Percentiles rank a stretch among this genome's conserved stretches.
Conservation (phyloP, 2,888 invertebrate species). For the Sphaeridia pumilis region DNA sequence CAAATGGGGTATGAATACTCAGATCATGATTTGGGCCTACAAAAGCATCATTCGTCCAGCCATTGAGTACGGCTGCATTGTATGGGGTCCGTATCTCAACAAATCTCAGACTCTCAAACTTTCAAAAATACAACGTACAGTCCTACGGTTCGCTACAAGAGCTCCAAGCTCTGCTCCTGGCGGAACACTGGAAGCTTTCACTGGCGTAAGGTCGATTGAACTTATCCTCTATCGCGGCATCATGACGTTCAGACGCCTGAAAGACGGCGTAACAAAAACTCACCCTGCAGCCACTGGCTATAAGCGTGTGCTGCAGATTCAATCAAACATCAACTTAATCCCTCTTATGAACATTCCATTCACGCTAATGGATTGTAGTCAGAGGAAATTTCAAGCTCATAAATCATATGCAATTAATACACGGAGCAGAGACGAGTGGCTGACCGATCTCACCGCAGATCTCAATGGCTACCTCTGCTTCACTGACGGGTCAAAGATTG, state of each 20-base stretch:
- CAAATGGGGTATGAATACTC: not conserved
- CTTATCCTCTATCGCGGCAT: not conserved
- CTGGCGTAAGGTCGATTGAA: not conserved
- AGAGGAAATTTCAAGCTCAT: too few species aligned
- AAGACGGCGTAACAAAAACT: not conserved
- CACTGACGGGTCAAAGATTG: not conserved
- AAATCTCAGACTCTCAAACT: not conserved
- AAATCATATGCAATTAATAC: not conserved
- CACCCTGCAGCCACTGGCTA: not conserved
- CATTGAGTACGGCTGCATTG: not conserved
- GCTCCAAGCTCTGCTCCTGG: not conserved
- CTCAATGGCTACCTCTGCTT: not conserved
- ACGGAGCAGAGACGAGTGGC: not conserved
- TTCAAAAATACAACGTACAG: not conserved
- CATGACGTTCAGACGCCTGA: not conserved
- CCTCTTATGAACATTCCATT: not conserved
- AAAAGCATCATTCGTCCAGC: not conserved
- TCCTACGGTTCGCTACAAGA: not conserved
- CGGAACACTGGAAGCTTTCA: not conserved
- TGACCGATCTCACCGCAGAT: not conserved
- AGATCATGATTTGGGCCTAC: not conserved
- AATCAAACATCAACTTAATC: not conserved
- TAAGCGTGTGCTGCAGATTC: not conserved
- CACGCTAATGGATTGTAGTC: not conserved
- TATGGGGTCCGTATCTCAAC: not conserved